Conservation (phyloP, 2,797 vertebrate genomes). For the Geotrypetes seraphini region DNA sequence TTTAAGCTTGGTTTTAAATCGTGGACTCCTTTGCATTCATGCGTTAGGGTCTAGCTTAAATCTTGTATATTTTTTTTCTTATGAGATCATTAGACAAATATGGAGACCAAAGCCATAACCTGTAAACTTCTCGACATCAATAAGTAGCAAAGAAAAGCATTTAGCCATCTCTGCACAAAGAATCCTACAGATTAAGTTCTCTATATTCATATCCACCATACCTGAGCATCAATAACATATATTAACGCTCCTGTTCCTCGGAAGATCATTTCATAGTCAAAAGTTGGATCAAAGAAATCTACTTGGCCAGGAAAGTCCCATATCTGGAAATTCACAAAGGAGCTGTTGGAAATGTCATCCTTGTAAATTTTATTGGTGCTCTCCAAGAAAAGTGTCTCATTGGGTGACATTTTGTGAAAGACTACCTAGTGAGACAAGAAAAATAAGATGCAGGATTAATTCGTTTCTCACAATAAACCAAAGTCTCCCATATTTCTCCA, state of each 20-base stretch:
- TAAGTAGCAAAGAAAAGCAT: no score
- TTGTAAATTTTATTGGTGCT: conserved; percentile 99
- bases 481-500: no score
- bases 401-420: conserved; percentile 99
- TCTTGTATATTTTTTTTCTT: no score
- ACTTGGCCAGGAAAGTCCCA: conserved; percentile 98
- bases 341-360: conserved; percentile 97
- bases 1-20: no score
- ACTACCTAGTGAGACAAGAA: conserved; percentile 80
- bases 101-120: no score
- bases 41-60: no score
- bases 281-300: conserved; percentile 96
- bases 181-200: no score
- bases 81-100: no score
- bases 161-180: no score
- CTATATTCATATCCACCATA: conserved; percentile 48
- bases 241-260: conserved; percentile 95
- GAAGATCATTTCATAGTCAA: conserved; percentile 99
- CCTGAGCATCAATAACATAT: conserved; percentile 98
- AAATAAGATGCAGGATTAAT: conserved; percentile 9
- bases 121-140: no score
- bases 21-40: no score
- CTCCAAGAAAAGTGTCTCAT: conserved; percentile 95
- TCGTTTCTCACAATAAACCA: no score
- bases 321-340: conserved; percentile 98